Base-by-base conservation (phyloP, 2,888 invertebrate species). In the Platycnemis pennipes region DNA sequence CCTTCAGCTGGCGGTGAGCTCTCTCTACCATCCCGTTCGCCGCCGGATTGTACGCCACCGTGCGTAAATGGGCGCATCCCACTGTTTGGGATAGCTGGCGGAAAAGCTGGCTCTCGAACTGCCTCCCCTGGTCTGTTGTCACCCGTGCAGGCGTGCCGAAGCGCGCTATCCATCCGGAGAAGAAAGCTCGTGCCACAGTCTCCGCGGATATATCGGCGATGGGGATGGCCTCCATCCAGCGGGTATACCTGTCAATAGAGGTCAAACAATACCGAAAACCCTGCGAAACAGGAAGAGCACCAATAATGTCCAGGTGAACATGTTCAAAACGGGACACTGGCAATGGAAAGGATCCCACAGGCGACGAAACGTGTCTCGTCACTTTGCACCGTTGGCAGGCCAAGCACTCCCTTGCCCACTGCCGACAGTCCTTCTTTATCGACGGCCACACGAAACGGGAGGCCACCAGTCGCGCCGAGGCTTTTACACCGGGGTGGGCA, bases 21-120 rank as follows among this genome's bases (percentile, higher is more conserved):
- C 96, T 95, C 95, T 96, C 96, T 5, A 96, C 95, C 94, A 96
- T 95, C 0, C 96, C 96, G 94, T 96, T 96, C 0, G 96, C 95
- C 88, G 95, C 95, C 44, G 96, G 95, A 95, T 11, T 94, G 94
- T 45, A 95, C 95, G 11, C 94, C 95, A 37, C 95, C 94, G 77
- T 77, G 37, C 77, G 37, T 13, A 77, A 13, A 31, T 77, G 77
- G 11, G 13, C 13, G 16, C 31, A 37, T 37, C 77, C 77, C 31
- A 37, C 16, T 13, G 37, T 8, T 37, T 31, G 37, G 16, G 77
- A 31, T 3, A 77, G 31, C 13, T 77, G 37, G 1, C 13, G 77
- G 95, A 96, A 96, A 22, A 95, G 77, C 11, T 88, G 94, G n/a
- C 94, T 87, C 56, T 94, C 94, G 53, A 95, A 94, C 8, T 95